These are phyloP conservation scores for Saguinus imperator DNA, from an alignment of 2,113 vertebrate species.

Conservation along the genomic window DNA sequence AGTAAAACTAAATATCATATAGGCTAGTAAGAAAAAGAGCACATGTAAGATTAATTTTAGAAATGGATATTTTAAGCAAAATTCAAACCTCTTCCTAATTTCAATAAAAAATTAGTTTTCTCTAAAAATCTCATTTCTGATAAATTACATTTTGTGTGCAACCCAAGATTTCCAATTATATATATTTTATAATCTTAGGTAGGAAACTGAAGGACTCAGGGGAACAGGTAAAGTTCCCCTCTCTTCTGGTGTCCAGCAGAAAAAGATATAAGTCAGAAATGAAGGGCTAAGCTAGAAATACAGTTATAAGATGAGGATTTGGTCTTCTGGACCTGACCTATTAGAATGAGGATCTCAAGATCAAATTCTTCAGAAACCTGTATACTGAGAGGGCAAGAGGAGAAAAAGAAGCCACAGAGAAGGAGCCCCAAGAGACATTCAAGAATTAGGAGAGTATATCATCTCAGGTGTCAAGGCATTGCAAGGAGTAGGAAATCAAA, in stretches of 20 bases:
- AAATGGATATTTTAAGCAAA: slow-evolving; percentile 40
- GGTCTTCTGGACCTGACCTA: neutral
- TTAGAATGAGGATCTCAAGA: neutral
- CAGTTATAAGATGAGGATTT: neutral
- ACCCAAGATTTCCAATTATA: slow-evolving; percentile 39
- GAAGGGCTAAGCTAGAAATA: slow-evolving; percentile 48
- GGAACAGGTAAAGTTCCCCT: neutral
- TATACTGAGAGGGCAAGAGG: neutral
- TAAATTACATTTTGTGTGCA: slow-evolving; percentile 25
- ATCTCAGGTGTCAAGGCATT: neutral
- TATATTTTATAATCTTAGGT: neutral
- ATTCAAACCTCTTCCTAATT: slow-evolving; percentile 63
- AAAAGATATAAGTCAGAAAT: neutral
- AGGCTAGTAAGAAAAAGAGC: slow-evolving; percentile 22
- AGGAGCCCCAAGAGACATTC: neutral
- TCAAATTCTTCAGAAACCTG: neutral
- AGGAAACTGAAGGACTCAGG: slow-evolving; percentile 33
- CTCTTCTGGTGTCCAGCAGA: slow-evolving; percentile 39
- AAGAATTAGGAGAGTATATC: neutral
- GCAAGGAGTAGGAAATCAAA: neutral
- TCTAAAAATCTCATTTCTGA: slow-evolving; percentile 15
- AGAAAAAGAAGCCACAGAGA: neutral
- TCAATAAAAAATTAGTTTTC: slow-evolving; percentile 43
- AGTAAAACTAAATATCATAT: slow-evolving; percentile 49
- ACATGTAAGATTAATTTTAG: slow-evolving; percentile 64